phyloP scores from a whole-genome alignment of 2,888 invertebrate genomes.

The Spicauda simplicius region DNA sequence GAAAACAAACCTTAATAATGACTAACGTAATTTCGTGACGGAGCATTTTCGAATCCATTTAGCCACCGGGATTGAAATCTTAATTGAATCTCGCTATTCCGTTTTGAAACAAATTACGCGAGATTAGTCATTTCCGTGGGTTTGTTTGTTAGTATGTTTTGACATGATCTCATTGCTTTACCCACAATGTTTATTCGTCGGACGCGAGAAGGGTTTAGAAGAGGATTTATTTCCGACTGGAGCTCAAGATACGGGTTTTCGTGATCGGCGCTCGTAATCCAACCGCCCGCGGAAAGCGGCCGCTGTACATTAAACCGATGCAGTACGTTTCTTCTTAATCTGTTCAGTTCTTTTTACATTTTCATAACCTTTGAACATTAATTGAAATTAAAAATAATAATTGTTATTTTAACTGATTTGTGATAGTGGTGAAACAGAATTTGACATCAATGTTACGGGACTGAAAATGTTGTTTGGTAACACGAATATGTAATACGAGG shows the following conservation, averaged over 20 bases:
- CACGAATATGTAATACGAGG: no score
- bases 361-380: no score
- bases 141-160: conserved; percentile 60
- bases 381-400: no score
- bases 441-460: no score
- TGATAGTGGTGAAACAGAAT: no score
- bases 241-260: conserved; percentile 61
- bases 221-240: conserved; percentile 68
- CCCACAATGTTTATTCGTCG: conserved; percentile 69
- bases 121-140: conserved; percentile 40
- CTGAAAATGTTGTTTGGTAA: no score
- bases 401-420: no score
- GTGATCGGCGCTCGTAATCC: conserved; percentile 66
- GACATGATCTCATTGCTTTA: conserved; percentile 60
- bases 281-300: conserved; percentile 43
- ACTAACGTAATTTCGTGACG: conserved; percentile 34
- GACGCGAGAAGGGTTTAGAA: conserved; percentile 63
- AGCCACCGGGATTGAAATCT: conserved; percentile 38
- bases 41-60: conserved; percentile 35
- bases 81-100: conserved; percentile 43
- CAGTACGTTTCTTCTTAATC: conserved; percentile 3
- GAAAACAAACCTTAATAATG: conserved; percentile 22
- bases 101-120: conserved; percentile 47
- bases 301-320: conserved; percentile 17
- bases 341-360: no score